Evolutionary conservation across 1,140 invertebrate species (phyloP), one percentile per base, ranked within the genome.

Genomic region (Zaprionus kolodkinae): DNA sequence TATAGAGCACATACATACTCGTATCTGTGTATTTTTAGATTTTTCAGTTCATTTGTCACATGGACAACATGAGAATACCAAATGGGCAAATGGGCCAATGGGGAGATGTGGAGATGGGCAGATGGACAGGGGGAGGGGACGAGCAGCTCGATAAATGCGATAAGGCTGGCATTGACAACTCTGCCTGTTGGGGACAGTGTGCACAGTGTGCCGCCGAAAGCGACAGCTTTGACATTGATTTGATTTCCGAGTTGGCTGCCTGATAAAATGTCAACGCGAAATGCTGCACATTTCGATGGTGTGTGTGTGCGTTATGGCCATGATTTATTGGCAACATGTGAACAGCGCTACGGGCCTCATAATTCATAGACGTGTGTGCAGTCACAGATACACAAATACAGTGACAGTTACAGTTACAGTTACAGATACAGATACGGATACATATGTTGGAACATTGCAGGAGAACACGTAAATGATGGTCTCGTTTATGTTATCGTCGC

Each of bases 211-310:
- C 40, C 40, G 56, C 69, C 64, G 59, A 54, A 45, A 67, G 40
- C 54, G 15, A 77, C 52, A 75, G 60, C 38, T 69, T 63, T 80
- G 81, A 85, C 81, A 80, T 80, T 83, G 81, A 83, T 83, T 85
- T 80, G 77, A 83, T 85, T 80, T 67, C 48, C 52, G 52, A 69
- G 66, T 55, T 50, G 60, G 60, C 68, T 21, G 40, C 35, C 73
- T 21, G 66, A 69, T 67, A 54, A 76, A 83, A 76, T 79, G 80
- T 72, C 80, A 82, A 21, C 21, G 62, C 70, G 57, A 50, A 63
- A n/a, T n/a, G n/a, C n/a, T 50, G 5, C 17, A 36, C 45, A 5
- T 50, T 50, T 13, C 38, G 38, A 13, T 48, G 45, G 45, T 61
- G 35, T 59, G 55, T 21, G 21, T 21, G 21, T 21, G 21, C 21